phyloP scores from a whole-genome alignment of 2,113 vertebrate genomes.

The Tyrannus savana region DNA sequence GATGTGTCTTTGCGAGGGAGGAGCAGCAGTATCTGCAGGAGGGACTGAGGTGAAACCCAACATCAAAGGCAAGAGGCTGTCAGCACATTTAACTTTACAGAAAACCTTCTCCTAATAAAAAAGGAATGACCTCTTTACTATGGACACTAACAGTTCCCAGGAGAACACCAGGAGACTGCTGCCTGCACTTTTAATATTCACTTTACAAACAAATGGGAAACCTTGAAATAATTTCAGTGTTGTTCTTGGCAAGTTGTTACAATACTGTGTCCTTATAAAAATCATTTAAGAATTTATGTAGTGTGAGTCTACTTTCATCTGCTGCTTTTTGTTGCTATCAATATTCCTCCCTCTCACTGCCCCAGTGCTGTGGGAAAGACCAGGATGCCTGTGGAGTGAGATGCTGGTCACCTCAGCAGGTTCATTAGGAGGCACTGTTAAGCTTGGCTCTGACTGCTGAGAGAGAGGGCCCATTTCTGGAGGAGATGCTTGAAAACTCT shows the following conservation, averaged over 20 bases:
- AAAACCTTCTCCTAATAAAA: slow-evolving; percentile 79
- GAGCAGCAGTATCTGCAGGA: slow-evolving; percentile 69
- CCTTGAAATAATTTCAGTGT: slow-evolving; percentile 71
- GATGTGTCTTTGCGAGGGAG: slow-evolving; percentile 69
- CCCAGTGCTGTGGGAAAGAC: neutral
- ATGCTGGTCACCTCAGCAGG: fast-evolving
- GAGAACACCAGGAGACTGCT: slow-evolving; percentile 61
- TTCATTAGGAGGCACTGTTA: slow-evolving; percentile 29
- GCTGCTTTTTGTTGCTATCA: neutral
- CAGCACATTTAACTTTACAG: slow-evolving; percentile 78
- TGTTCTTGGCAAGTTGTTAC: slow-evolving; percentile 72
- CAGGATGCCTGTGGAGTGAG: neutral
- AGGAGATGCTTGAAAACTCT: neutral
- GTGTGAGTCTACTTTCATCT: slow-evolving; percentile 52
- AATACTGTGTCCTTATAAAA: slow-evolving; percentile 65
- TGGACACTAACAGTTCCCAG: slow-evolving; percentile 76
- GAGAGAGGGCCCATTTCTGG: neutral
- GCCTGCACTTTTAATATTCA: slow-evolving; percentile 74
- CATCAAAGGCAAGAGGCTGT: slow-evolving; percentile 77
- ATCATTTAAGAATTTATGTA: slow-evolving; percentile 51
- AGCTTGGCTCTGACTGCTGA: neutral
- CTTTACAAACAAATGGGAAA: slow-evolving; percentile 75
- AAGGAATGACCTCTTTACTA: slow-evolving; percentile 75
- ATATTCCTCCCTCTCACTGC: neutral
- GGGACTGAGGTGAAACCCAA: slow-evolving; percentile 75